Base-by-base conservation (phyloP, 2,888 invertebrate genomes). In the Cerceris rybyensis region DNA sequence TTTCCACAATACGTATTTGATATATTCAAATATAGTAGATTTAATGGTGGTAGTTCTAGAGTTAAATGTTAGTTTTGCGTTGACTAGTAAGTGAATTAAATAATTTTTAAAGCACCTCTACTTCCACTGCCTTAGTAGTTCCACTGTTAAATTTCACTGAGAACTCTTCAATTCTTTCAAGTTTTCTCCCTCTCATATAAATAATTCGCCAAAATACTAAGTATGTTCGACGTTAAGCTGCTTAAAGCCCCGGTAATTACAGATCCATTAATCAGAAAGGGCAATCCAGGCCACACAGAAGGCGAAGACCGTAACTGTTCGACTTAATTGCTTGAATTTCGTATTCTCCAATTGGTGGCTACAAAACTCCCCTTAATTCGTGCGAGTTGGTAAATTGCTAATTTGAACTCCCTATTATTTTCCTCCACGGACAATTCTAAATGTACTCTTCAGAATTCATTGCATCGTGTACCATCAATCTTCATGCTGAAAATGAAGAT, bases 281-380 rank as follows among this genome's bases (percentile, higher is more conserved):
- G 61, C 14, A 57, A 61, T 60, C 5, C 14, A 46, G 9, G 43
- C 54, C 9, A 9, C 9, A 16, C 41, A 41, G 69, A 17, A 6
- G 5, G 14, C n/a, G 46, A 57, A 41, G 41, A 43, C 50, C 42
- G 68, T 64, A 69, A 74, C 57, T 52, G 42, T 64, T 54, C 54
- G 54, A 14, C 28, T 76, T 76, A 76, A 76, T 76, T 76, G 76
- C 58, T 54, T 64, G 67, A 46, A 72, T 68, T 68, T 67, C 54
- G 41, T 68, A 64, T 58, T 63, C 13, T 28, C 41, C 58, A 14
- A 28, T 28, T 28, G 49, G n/a, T 41, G 61, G 17, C 17, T 49
- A 69, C 64, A 69, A 68, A 77, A 50, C 43, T n/a, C 7, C n/a
- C 16, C 55, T 58, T 55, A 57, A 69, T 54, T 73, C 55, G 9